These are phyloP conservation scores for Byasa hedistus DNA, from an alignment of 2,888 invertebrate species.

Conservation along the genomic window DNA sequence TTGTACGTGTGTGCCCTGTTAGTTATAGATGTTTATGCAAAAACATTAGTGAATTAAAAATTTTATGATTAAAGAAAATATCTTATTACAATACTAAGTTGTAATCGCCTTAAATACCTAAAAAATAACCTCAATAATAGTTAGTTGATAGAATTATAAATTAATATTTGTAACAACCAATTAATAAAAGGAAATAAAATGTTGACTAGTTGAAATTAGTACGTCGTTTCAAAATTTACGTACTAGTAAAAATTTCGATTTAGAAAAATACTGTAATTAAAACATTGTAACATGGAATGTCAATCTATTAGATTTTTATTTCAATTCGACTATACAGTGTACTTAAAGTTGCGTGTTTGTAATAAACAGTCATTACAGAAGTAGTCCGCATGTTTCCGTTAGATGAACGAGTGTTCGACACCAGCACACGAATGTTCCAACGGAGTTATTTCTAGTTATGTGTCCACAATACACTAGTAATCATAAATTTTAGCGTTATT, in stretches of 20 bases:
- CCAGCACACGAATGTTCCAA: neutral
- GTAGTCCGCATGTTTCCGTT: slow-evolving; percentile 22
- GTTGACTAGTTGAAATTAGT: neutral
- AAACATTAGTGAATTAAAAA: neutral
- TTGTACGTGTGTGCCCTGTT: neutral
- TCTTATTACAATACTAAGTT: neutral
- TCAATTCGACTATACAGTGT: slow-evolving; percentile 8
- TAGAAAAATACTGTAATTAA: neutral
- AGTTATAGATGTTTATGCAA: neutral
- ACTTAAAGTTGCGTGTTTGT: slow-evolving; percentile 16
- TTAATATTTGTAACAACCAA: neutral
- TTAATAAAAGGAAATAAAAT: neutral
- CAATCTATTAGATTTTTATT: slow-evolving; percentile 2
- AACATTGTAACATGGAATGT: slow-evolving; percentile 5
- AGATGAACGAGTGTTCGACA: slow-evolving; percentile 13
- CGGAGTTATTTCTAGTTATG: neutral
- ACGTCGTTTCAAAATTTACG: neutral
- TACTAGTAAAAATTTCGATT: neutral
- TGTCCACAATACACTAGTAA: neutral
- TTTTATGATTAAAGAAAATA: neutral
- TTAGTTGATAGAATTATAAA: neutral
- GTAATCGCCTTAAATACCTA: neutral
- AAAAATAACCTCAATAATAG: neutral
- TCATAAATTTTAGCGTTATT: neutral
- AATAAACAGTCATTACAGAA: slow-evolving; percentile 19